Percentiles rank a stretch among this genome's conserved stretches.
Conservation (phyloP, 1,140 invertebrate genomes). For the Drosophila sulfurigaster region DNA sequence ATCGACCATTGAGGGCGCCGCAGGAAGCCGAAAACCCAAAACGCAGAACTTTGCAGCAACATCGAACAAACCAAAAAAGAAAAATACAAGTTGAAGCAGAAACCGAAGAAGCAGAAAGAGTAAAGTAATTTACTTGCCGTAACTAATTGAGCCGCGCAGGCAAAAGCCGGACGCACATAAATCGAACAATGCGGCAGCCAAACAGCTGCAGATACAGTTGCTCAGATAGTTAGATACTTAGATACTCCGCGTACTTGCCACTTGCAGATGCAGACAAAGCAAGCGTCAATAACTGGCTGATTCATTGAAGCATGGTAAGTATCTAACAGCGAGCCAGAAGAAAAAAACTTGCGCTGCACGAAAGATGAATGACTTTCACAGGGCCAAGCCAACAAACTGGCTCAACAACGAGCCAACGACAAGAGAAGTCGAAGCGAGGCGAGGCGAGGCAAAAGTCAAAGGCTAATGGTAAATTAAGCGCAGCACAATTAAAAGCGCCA, state of each 20-base stretch:
- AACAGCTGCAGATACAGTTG: slow-evolving; percentile 20
- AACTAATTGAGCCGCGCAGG: slow-evolving; percentile 73
- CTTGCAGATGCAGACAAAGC: slow-evolving; percentile 26
- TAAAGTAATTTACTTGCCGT: slow-evolving; percentile 74
- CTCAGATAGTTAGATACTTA: slow-evolving; percentile 21
- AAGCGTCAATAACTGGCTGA: slow-evolving; percentile 28
- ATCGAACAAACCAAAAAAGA: background rate
- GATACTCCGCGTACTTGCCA: background rate
- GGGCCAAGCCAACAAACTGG: slow-evolving; percentile 4
- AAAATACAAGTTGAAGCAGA: background rate
- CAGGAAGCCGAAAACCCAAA: slow-evolving; percentile 53
- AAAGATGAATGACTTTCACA: slow-evolving; percentile 68
- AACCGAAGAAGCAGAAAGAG: slow-evolving; percentile 24
- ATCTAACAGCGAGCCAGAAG: slow-evolving; percentile 51
- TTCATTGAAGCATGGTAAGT: slow-evolving; percentile 35
- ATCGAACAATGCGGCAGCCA: slow-evolving; percentile 64
- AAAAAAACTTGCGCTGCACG: slow-evolving; percentile 25
- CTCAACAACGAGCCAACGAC: background rate
- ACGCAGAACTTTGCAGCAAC: slow-evolving; percentile 40
- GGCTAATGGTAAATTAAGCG: slow-evolving; percentile 81
- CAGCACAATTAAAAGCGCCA: slow-evolving; percentile 69
- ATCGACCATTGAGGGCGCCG: slow-evolving; percentile 19
- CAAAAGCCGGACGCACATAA: slow-evolving; percentile 56
- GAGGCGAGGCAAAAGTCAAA: slow-evolving; percentile 57
- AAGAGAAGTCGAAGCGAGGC: background rate